These are phyloP conservation scores for Neoaliturus tenellus DNA, from an alignment of 2,888 invertebrate genomes.

Conservation along the genomic window DNA sequence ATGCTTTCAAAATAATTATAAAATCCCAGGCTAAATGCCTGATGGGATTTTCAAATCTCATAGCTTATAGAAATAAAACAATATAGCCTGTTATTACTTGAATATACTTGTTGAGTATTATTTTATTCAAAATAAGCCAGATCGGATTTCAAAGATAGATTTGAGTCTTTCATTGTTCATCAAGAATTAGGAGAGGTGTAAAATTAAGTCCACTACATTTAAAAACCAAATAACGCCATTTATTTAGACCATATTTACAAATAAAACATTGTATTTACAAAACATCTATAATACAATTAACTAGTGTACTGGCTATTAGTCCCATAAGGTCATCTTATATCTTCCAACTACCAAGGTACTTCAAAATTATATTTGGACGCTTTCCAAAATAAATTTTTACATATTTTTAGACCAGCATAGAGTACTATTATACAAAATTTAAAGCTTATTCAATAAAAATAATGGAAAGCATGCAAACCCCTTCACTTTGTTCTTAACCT, in stretches of 20 bases:
- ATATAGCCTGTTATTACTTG: too few species aligned
- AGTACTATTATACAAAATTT: too few species aligned
- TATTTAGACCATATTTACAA: constrained; percentile 43
- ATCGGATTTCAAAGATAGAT: neutral
- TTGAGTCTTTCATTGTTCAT: too few species aligned
- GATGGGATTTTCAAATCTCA: too few species aligned
- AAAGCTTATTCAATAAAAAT: too few species aligned
- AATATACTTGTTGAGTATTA: neutral
- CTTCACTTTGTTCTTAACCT: too few species aligned
- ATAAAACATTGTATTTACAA: constrained; percentile 35
- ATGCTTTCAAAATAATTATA: too few species aligned
- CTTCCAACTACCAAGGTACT: neutral
- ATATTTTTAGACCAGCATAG: too few species aligned
- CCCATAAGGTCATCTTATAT: neutral
- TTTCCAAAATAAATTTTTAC: neutral
- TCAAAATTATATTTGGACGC: neutral
- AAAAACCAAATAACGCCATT: constrained; percentile 47
- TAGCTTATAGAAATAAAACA: too few species aligned
- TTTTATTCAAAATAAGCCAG: neutral
- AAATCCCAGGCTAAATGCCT: too few species aligned
- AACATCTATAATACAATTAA: neutral
- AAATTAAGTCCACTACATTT: neutral
- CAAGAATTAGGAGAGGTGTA: neutral
- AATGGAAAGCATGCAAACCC: too few species aligned
- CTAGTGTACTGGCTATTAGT: neutral